Base-by-base conservation (phyloP, 2,797 vertebrate species). In the Paedocypris micromegethes region DNA sequence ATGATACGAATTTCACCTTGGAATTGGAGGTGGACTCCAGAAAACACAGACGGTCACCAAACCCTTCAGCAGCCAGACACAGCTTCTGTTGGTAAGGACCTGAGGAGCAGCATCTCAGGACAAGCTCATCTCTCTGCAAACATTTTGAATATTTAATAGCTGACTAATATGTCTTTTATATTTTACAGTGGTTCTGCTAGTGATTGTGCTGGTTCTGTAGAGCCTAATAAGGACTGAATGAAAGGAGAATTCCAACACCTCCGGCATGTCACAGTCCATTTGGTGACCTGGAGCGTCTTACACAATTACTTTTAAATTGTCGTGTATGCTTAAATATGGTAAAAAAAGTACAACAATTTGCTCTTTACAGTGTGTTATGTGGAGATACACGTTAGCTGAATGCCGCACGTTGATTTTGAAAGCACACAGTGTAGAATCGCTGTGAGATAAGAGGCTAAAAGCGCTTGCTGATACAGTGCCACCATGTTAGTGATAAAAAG, bases 1-100 rank as follows among this genome's bases (percentile, higher is more conserved):
- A 52, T 23, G 38, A 44, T 50, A 5, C 9, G 2, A 42, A 46
- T 68, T 77, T 73, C 82, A 97, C 95, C 92, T 96, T 95, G 73
- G 92, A 93, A 88, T 97, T 94, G 8, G 92, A 94, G 38, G 92
- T 95, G 58, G 91, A 86, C 79, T 97, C 94, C 79, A 97, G 86
- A 79, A 91, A 89, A 78, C 94, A 97, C 61, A 96, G 91, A 61
- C 92, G 86, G 84, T 90, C 92, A 74, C 94, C 94, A 84, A 96
- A 97, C 64, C 94, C 94, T 78, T 94, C 92, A 0, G 93, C 92
- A 60, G 94, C 94, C 71, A 97, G 83, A 80, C 93, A 96, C 5
- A 96, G 73, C 63, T 97, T 97, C 84, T 94, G 90, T 60, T 93
- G 91, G 59, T 93, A 91, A 75, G 91, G 90, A 73, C 88, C 83